These are phyloP conservation scores for Eidolon helvum DNA, from an alignment of 2,113 vertebrate species.

Conservation along the genomic window DNA sequence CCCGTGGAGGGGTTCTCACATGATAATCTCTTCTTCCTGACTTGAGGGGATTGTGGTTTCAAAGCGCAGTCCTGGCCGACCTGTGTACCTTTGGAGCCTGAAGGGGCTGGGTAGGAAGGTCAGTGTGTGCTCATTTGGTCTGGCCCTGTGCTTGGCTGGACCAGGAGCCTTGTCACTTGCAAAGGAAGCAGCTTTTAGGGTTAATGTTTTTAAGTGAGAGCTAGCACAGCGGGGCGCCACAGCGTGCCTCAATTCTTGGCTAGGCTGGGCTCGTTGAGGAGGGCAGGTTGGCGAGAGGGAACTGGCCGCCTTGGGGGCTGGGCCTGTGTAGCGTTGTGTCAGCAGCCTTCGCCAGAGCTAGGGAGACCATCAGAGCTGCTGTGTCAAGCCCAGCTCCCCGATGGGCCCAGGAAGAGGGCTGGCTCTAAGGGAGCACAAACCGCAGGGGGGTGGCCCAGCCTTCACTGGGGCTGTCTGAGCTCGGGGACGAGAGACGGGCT, in stretches of 20 bases:
- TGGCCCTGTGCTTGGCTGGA: no score
- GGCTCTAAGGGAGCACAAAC: no score
- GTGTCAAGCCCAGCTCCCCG: no score
- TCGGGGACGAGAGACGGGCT: background rate
- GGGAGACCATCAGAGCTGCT: background rate
- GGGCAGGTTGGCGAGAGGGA: no score
- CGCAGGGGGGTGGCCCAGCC: background rate
- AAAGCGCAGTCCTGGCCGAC: background rate
- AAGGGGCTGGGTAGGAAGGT: background rate
- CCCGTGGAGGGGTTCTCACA: accelerated
- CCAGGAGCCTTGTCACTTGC: background rate
- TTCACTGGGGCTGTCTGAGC: background rate
- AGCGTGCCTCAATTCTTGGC: background rate
- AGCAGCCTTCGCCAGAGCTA: background rate
- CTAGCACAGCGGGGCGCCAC: accelerated
- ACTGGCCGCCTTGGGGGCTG: no score
- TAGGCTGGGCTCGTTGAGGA: no score
- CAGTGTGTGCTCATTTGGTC: no score
- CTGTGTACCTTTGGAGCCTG: no score
- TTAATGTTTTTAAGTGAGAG: background rate
- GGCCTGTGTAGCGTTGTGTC: background rate
- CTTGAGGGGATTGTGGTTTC: background rate
- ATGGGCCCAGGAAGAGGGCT: background rate
- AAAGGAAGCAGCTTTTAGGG: background rate
- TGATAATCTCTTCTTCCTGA: background rate